Evolutionary conservation across 2,888 invertebrate genomes (phyloP).

Genomic region (Rhodophaea formosa): DNA sequence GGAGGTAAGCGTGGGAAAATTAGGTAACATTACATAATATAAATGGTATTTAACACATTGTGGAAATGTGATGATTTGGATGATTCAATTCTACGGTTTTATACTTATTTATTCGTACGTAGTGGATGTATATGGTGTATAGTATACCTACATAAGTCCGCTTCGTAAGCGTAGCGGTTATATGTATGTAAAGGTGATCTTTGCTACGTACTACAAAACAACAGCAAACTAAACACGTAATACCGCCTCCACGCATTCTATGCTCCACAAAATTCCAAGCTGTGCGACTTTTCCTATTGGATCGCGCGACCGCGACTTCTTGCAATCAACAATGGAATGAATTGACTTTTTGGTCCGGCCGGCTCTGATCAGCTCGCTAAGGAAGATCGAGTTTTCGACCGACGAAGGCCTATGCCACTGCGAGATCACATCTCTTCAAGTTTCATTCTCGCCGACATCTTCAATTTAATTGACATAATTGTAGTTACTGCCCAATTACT

Average conservation of each 20-base stretch:
- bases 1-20: too few relatives aligned
- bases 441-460: neutral
- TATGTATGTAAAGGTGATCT: too few relatives aligned
- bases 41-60: too few relatives aligned
- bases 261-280: constrained; percentile 41
- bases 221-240: constrained; percentile 18
- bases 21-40: too few relatives aligned
- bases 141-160: too few relatives aligned
- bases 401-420: constrained; percentile 5
- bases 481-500: neutral
- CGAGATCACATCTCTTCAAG: constrained; percentile 5
- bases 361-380: constrained; percentile 37
- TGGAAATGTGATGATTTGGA: too few relatives aligned
- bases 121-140: too few relatives aligned
- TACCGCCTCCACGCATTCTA: constrained; percentile 51
- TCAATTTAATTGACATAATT: neutral
- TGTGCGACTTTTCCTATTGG: constrained; percentile 69
- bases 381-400: constrained; percentile 64
- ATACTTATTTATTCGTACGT: too few relatives aligned
- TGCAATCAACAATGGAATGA: constrained; percentile 78
- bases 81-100: too few relatives aligned
- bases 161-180: too few relatives aligned
- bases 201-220: too few relatives aligned
- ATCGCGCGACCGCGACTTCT: constrained; percentile 61
- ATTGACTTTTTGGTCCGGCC: constrained; percentile 67